Evolutionary conservation across 1,140 invertebrate species (phyloP), one percentile per base, ranked within the genome.

Genomic region (Ylistrum balloti): DNA sequence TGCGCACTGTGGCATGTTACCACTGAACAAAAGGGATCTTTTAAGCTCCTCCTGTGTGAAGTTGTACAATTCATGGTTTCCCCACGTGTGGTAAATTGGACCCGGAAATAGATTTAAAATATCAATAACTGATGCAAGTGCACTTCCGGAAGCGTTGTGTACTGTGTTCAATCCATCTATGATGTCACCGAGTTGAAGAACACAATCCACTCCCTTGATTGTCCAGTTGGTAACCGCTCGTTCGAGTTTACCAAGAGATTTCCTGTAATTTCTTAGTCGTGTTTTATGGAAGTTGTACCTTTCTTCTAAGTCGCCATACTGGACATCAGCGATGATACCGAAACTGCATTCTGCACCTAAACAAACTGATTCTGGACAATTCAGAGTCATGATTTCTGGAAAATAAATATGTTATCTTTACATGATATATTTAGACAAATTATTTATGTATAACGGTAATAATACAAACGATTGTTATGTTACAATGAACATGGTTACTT

Each of bases 41-140:
- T 92, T 86, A 15, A 96, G 88, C 88, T 94, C 92, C 41, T 91
- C 87, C n/a, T 94, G 91, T 17, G 86, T 91, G 88, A 96, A 95
- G 93, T 96, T 96, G 91, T 96, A 96, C 0, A 96, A 91, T 92
- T 96, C 96, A 91, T 96, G 96, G 92, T 96, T 96, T n/a, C 96
- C 96, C 41, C 95, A 93, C 11, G 95, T 90, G 91, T 96, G 96
- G 90, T 94, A 95, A 2, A 95, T 93, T 11, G 56, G 56, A 28
- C 56, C 56, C 0, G 89, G 86, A 87, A 95, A 94, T 5, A 88
- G 74, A 33, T 92, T 87, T n/a, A 94, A 32, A 74, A 74, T n/a
- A 74, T 74, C 56, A 74, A n/a, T 28, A 32, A 93, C 92, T 86
- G 45, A 85, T 20, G 91, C 33, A 15, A 95, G 34, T 33, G 92